A percentile compares a stretch with the other conserved stretches of the same genome.
These are phyloP conservation scores for Apeltes quadracus DNA, from an alignment of 2,113 vertebrate genomes.

Conservation along the genomic window DNA sequence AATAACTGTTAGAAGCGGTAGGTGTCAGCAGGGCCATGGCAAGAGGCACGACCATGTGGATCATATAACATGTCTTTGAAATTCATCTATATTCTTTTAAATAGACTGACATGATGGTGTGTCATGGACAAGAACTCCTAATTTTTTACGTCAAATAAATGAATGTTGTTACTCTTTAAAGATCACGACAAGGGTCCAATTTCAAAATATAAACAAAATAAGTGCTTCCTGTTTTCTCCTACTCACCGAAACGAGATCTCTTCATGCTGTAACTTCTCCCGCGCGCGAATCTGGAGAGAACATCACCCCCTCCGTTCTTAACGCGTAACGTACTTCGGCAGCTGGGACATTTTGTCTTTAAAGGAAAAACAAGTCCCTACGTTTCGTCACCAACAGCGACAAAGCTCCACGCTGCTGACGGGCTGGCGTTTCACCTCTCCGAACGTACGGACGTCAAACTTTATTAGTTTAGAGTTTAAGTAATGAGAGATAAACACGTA, in stretches of 20 bases:
- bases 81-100: too few relatives aligned
- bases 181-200: neutral
- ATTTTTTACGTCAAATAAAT: too few relatives aligned
- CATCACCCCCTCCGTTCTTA: slow-evolving; percentile 63
- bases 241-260: neutral
- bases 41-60: too few relatives aligned
- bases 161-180: too few relatives aligned
- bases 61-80: too few relatives aligned
- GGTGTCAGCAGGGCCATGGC: too few relatives aligned
- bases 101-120: too few relatives aligned
- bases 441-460: slow-evolving; percentile 15
- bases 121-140: too few relatives aligned
- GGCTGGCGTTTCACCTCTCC: slow-evolving; percentile 5
- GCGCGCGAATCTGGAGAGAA: slow-evolving; percentile 28
- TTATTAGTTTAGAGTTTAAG: slow-evolving; percentile 47
- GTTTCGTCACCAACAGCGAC: neutral
- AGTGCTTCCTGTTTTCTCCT: neutral
- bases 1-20: too few relatives aligned
- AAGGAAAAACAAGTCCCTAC: slow-evolving; percentile 35
- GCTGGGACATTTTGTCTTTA: slow-evolving; percentile 74
- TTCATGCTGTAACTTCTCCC: neutral
- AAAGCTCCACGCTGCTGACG: neutral
- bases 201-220: slow-evolving; percentile 27
- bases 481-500: slow-evolving; percentile 74
- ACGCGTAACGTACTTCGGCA: neutral